These are phyloP conservation scores for Mionectes macconnelli DNA, from an alignment of 2,113 vertebrate species.

Conservation along the genomic window DNA sequence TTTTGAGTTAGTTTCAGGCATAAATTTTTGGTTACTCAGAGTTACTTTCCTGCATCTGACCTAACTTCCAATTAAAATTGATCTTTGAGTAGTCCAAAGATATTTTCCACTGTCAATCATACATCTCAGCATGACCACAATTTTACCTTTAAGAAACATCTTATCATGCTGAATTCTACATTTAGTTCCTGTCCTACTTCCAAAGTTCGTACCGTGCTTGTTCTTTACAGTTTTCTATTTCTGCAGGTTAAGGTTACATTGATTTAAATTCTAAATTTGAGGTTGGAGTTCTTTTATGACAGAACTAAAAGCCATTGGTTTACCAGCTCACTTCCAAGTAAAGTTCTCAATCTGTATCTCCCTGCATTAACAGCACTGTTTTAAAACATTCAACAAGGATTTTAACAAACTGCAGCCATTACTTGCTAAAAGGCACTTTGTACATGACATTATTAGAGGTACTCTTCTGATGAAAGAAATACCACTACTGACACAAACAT, in stretches of 20 bases:
- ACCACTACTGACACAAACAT: neutral
- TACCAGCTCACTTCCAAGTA: neutral
- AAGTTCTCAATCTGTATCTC: neutral
- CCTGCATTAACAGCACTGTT: neutral
- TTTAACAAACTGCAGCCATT: neutral
- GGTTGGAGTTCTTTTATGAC: neutral
- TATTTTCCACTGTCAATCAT: slow-evolving; percentile 41
- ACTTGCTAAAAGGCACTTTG: neutral
- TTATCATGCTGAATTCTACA: slow-evolving; percentile 40
- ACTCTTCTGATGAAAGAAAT: neutral
- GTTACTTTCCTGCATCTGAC: slow-evolving; percentile 38
- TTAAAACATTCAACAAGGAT: neutral
- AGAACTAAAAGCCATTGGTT: neutral
- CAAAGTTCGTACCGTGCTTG: neutral
- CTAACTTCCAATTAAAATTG: slow-evolving; percentile 60
- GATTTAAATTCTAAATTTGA: slow-evolving; percentile 45
- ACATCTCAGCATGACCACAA: slow-evolving; percentile 49
- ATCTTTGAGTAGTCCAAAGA: slow-evolving; percentile 39
- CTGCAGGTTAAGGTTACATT: slow-evolving; percentile 47
- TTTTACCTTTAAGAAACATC: slow-evolving; percentile 45
- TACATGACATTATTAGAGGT: neutral
- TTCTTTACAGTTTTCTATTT: slow-evolving; percentile 36
- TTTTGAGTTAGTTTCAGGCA: slow-evolving; percentile 25
- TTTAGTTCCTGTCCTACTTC: slow-evolving; percentile 62
- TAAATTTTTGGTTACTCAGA: slow-evolving; percentile 39